Evolutionary conservation across 1,140 invertebrate species (phyloP), one percentile per base, ranked within the genome.

Genomic region (Drosophila takahashii): DNA sequence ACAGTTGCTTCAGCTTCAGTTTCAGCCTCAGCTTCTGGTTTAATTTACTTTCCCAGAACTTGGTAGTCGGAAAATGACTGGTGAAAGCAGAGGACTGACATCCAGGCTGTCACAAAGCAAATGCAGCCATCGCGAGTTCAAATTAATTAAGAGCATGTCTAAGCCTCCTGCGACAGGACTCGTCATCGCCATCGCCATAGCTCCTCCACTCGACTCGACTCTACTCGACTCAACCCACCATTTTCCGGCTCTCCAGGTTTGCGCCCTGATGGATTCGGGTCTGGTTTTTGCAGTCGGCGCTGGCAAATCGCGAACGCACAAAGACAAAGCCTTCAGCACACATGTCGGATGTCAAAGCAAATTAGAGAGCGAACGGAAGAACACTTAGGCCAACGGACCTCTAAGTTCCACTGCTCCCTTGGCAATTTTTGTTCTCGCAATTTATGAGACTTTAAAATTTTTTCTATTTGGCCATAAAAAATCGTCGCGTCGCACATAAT

Each of bases 121-220:
- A 48, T 69, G 77, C 81, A 84, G 66, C 50, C 60, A 44, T 54
- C 77, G 60, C 71, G 61, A 52, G 57, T 70, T 85, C 56, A 81
- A 86, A 85, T 85, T 85, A 85, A 85, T 85, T 85, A 85, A 85
- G 76, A 85, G 83, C 60, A 72, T 60, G 60, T 54, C 64, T 81
- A 59, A 80, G 44, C 62, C 41, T 27, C 42, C 51, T 64, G 58
- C 51, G 26, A 74, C 70, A 52, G 37, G 34, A 53, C 71, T 74
- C 71, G 57, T 62, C 58, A 77, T 80, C 41, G 29, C 34, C 58
- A 77, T 80, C 41, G 29, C 34, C 54, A 50, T 48, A 3, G 22
- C 52, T 56, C n/a, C 51, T 57, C 22, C 36, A 11, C 15, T 45
- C 36, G 7, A 29, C 27, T 1, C 6, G 29, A 32, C 29, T 32